A percentile compares a stretch with the other conserved stretches of the same genome.
These are phyloP conservation scores for Erethizon dorsatum DNA, from an alignment of 2,797 vertebrate genomes.

Conservation along the genomic window DNA sequence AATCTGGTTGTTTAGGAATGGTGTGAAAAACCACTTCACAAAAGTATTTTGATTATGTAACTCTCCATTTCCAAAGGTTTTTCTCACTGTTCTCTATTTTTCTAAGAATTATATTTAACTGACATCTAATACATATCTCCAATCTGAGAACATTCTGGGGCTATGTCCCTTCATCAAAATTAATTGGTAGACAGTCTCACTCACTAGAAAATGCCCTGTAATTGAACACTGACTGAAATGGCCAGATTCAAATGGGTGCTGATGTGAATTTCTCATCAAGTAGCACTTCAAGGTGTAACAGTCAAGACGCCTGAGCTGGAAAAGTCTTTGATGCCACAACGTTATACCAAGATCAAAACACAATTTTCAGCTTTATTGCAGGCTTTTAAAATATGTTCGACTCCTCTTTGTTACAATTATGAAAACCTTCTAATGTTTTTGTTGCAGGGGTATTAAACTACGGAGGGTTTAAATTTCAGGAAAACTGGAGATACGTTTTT, in stretches of 20 bases:
- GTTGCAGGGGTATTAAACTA: not conserved
- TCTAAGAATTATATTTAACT: slow-evolving; percentile 7
- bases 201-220: slow-evolving; percentile 56
- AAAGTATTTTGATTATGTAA: slow-evolving; percentile 2
- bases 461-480: slow-evolving; percentile 25
- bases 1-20: not conserved
- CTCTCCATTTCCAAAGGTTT: not conserved
- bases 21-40: not conserved
- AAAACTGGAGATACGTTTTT: not conserved
- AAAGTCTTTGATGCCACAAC: slow-evolving; percentile 57
- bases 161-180: slow-evolving; percentile 2
- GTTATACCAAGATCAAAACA: slow-evolving; percentile 46
- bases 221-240: slow-evolving; percentile 59
- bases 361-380: slow-evolving; percentile 66
- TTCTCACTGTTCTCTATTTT: not conserved
- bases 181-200: slow-evolving; percentile 59
- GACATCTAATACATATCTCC: not conserved
- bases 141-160: slow-evolving; percentile 2
- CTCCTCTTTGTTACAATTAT: not conserved
- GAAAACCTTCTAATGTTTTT: slow-evolving; percentile 57
- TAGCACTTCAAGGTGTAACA: not conserved
- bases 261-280: slow-evolving; percentile 60
- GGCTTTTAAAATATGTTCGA: slow-evolving; percentile 65
- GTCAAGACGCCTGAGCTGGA: not conserved
- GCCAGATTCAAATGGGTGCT: not conserved